Evolutionary conservation across 1,140 invertebrate species (phyloP), one percentile per base, ranked within the genome.

Genomic region (Procambarus clarkii): DNA sequence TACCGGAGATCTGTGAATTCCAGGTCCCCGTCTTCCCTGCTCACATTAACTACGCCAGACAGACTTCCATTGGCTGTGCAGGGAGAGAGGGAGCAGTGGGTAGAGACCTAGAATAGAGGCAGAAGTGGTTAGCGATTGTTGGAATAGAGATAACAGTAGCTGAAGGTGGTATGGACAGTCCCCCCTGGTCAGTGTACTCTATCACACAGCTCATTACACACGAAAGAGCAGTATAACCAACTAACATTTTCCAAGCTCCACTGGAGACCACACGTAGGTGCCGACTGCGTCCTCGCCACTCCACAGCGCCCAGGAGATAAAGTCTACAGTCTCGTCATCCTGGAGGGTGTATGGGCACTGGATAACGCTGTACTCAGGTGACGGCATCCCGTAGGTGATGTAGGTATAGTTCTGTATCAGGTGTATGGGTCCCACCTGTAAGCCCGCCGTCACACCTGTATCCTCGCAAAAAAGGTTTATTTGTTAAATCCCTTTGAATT

Each of bases 331-430:
- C 54, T 82, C 80, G n/a, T 46, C 80, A 2, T 58, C 80, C 11
- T n/a, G 3, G 50, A 82, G 80, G n/a, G 5, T 2, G 54, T 82
- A 82, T n/a, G 54, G 50, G 45, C 80, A 82, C 74, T 78, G 46
- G 46, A 86, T 45, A 24, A 86, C 45, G 74, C 85, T 86, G 85
- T 78, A 78, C 69, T 86, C 85, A 11, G 85, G 74, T n/a, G 74
- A 86, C 24, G 85, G 71, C 15, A 44, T 9, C 4, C 13, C 4
- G 74, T 58, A 78, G 85, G 48, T 44, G 71, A 86, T 86, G 74
- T 54, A 78, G 85, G 71, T 45, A 44, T 60, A 58, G 46, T 78
- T 78, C 21, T 86, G 21, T 45, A 74, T n/a, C 21, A 86, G 85
- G 50, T 21, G 71, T 13, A 86, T 74, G 24, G 74, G 74, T 13